These are phyloP conservation scores for Gambusia yucatana DNA, from an alignment of 2,797 vertebrate genomes.

Conservation along the genomic window DNA sequence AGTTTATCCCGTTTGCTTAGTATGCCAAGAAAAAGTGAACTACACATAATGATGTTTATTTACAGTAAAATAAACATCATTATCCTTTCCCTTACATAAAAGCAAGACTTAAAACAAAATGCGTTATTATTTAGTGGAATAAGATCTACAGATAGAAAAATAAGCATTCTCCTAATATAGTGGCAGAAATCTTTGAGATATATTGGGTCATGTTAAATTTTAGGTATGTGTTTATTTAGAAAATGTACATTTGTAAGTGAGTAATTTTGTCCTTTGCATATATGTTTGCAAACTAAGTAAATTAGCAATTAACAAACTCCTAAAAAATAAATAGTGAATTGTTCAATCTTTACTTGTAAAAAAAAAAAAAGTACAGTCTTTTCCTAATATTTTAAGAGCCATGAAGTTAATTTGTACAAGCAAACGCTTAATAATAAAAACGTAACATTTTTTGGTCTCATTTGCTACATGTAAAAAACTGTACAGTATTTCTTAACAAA, in stretches of 20 bases:
- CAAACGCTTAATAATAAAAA: background rate
- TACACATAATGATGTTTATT: too few species aligned
- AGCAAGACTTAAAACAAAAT: background rate
- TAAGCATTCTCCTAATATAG: background rate
- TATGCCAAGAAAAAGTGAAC: background rate
- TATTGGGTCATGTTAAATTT: background rate
- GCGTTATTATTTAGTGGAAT: background rate
- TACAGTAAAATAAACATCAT: background rate
- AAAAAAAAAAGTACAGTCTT: background rate
- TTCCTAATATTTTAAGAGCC: background rate
- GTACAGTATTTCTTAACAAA: background rate
- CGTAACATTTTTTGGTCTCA: background rate
- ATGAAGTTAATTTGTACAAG: background rate
- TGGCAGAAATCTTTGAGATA: background rate
- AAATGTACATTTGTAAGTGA: background rate
- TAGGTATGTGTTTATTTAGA: background rate
- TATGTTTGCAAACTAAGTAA: background rate
- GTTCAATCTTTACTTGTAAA: background rate
- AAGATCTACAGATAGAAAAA: background rate
- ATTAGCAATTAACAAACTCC: background rate
- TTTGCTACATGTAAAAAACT: background rate
- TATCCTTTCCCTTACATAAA: background rate
- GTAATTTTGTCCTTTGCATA: background rate
- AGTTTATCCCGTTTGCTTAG: background rate
- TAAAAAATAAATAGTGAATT: background rate